These are phyloP conservation scores for Mionectes macconnelli DNA, from an alignment of 2,113 vertebrate species.

Conservation along the genomic window DNA sequence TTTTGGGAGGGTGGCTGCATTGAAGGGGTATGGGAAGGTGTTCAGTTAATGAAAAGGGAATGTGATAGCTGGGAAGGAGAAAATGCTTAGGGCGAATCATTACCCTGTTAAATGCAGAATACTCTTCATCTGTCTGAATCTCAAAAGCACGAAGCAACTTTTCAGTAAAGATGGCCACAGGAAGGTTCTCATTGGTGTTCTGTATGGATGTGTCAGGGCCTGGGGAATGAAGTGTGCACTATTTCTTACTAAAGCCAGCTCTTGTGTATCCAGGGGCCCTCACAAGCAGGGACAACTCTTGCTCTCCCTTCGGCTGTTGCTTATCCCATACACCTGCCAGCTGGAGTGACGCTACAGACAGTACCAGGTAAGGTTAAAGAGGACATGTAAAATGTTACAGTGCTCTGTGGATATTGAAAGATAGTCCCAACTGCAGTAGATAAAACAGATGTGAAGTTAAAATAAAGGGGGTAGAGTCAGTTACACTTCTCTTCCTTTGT, in stretches of 20 bases:
- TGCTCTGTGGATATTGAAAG: neutral
- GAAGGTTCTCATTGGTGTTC: neutral
- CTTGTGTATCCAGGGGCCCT: constrained; percentile 73
- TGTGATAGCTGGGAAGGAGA: neutral
- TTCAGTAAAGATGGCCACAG: neutral
- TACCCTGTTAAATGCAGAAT: neutral
- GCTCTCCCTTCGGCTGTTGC: constrained; percentile 81
- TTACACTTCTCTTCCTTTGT: neutral
- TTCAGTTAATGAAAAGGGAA: neutral
- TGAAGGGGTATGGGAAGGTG: neutral
- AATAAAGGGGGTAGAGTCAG: neutral
- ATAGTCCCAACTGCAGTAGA: neutral
- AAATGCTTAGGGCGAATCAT: neutral
- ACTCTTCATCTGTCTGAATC: neutral
- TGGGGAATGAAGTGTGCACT: neutral
- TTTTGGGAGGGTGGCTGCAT: neutral
- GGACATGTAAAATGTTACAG: neutral
- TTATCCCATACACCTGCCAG: constrained; percentile 89
- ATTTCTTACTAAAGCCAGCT: neutral
- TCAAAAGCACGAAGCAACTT: neutral
- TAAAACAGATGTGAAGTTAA: neutral
- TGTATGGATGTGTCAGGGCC: neutral
- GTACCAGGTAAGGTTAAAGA: constrained; percentile 79
- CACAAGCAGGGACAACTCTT: constrained; percentile 73
- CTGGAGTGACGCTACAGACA: constrained; percentile 89